Evolutionary conservation across 2,888 invertebrate genomes (phyloP), one percentile per base, ranked within the genome.

Genomic region (Ceramica pisi): DNA sequence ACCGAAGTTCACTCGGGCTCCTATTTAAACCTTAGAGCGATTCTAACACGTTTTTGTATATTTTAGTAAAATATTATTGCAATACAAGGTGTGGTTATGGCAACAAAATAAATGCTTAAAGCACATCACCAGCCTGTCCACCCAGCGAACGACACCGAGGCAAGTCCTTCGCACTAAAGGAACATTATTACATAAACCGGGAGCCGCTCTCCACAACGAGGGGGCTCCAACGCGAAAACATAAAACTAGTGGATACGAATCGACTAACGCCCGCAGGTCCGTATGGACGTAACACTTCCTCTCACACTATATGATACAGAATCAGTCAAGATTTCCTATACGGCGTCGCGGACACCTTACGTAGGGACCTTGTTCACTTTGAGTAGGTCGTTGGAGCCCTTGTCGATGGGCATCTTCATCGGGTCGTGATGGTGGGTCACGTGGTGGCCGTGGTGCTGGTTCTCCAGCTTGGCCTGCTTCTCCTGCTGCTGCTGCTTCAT

Each of bases 401-500:
- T 98, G 92, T 97, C 98, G 92, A 98, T 96, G 87, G 97, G 97
- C 96, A 97, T 97, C 93, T 97, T 97, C 95, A 97, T 97, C 82
- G 97, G 97, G 92, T 97, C 97, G 94, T 97, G 97, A 89, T 97
- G 97, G 91, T 97, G 97, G 89, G 97, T 97, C 89, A 97, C 97
- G 90, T 97, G 97, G 88, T 97, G 97, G 82, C 97, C 97, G 90
- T 97, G 97, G 90, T 98, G 97, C 91, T 97, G 97, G 86, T 97
- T 96, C 87, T 97, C 97, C 90, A 97, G 97, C 94, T 98, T 98
- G 90, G 98, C 98, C 93, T 98, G 98, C 93, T 98, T 98, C 94
- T 98, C 98, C 88, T 98, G 98, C 92, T 98, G 98, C 94, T 98
- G 98, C 90, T 98, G 98, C 94, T 98, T 98, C 97, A 98, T 98